Evolutionary conservation across 2,797 vertebrate genomes (phyloP), one percentile per base, ranked within the genome.

Genomic region (Graptemys geographica): DNA sequence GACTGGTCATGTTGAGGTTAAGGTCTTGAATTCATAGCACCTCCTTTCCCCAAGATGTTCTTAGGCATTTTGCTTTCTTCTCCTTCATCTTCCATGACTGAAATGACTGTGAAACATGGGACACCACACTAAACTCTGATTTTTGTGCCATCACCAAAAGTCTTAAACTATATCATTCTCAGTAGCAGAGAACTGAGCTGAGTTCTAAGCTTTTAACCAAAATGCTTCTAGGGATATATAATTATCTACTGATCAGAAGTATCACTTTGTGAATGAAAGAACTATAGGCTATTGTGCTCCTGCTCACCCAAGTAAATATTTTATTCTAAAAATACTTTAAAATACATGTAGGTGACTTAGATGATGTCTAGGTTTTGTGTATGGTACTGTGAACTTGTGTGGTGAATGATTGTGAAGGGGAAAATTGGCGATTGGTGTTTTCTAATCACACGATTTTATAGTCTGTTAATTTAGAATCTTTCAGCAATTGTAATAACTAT

Each of bases 341-440:
- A 78, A 81, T 15, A 3, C 83, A 27, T 9, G 15, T 93, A 37
- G 21, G 69, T 86, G 56, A 74, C 37, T 28, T 28, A 76, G 33
- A 47, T 0, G 0, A 25, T 1, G 52, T 88, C 80, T 51, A 27
- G 37, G 0, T 3, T 2, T 55, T 19, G n/a, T 57, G 21, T 81
- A 83, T 74, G 83, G 25, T 49, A 44, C 78, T 47, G 16, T 21
- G 12, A 56, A 7, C 27, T 88, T 53, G 59, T 44, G 0, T 8
- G 23, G 55, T 0, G 0, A 41, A 49, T 25, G 7, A 55, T n/a
- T 0, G 2, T n/a, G 59, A 41, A 13, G 74, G 69, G 16, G 19
- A 57, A 49, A 85, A 87, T 87, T 3, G 2, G 5, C 0, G 0
- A 33, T 55, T 72, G 3, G 84, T 5, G 0, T 84, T 91, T 93